These are phyloP conservation scores for Phasia obesa DNA, from an alignment of 2,888 invertebrate genomes.

Conservation along the genomic window DNA sequence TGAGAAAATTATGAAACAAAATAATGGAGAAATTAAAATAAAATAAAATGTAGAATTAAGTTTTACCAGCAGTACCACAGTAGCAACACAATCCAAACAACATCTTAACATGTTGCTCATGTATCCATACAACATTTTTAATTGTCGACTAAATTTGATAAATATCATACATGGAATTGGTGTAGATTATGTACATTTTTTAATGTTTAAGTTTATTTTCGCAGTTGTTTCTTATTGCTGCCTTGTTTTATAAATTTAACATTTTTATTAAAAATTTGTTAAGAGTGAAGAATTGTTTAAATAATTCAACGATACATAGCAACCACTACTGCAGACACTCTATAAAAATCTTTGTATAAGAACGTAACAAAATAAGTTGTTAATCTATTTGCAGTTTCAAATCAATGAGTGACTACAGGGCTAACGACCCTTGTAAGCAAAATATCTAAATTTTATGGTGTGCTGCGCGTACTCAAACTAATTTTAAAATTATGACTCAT, in stretches of 20 bases:
- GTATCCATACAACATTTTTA: conserved; percentile 74
- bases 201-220: no score
- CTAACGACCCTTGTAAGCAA: no score
- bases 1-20: conserved; percentile 68
- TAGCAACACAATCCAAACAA: conserved; percentile 26
- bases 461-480: no score
- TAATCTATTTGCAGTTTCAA: no score
- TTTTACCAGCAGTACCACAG: conserved; percentile 33
- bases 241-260: conserved; percentile 43
- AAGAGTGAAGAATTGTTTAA: background rate
- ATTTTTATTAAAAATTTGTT: conserved; percentile 60
- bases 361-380: no score
- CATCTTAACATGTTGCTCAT: conserved; percentile 66
- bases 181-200: conserved; percentile 56
- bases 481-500: no score
- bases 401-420: no score
- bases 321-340: background rate
- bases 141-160: conserved; percentile 74
- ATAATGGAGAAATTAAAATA: conserved; percentile 54
- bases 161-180: conserved; percentile 71
- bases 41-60: conserved; percentile 48
- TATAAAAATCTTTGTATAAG: no score
- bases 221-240: background rate
- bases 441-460: no score
- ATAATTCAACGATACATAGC: background rate